Conservation (phyloP, 2,113 vertebrate species). For the Nothocercus julius region DNA sequence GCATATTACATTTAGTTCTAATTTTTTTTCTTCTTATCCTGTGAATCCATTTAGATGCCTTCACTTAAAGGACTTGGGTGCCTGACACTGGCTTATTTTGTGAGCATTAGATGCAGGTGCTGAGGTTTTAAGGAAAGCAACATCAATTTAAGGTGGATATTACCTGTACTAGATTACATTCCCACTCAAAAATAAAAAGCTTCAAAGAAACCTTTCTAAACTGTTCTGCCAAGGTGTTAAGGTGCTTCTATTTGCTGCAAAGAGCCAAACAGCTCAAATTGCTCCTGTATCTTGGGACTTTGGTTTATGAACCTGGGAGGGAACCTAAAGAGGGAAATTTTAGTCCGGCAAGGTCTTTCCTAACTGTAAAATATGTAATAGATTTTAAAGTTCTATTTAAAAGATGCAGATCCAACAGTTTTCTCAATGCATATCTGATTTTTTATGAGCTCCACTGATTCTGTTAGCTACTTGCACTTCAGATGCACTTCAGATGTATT, state of each 20-base stretch:
- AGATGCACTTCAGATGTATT: neutral
- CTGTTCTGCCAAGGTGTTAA: neutral
- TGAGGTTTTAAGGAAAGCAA: neutral
- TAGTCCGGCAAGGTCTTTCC: neutral
- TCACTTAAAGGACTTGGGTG: neutral
- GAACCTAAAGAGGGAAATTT: neutral
- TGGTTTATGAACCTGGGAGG: neutral
- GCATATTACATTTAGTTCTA: neutral
- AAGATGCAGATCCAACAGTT: neutral
- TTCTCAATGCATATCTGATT: neutral
- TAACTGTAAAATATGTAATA: neutral
- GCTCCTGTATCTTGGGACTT: neutral
- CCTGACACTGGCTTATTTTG: neutral
- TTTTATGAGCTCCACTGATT: neutral
- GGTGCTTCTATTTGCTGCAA: neutral
- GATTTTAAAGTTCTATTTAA: neutral
- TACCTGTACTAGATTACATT: neutral
- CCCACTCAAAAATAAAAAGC: neutral
- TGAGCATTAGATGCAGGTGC: neutral
- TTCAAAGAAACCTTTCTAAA: constrained; percentile 6
- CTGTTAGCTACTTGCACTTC: neutral
- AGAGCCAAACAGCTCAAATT: neutral
- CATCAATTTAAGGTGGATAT: neutral
- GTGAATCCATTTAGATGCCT: neutral
- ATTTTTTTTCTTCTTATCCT: neutral